A percentile compares a stretch with the other conserved stretches of the same genome.
phyloP scores from a whole-genome alignment of 35 echinoderm and acorn worm species.

The Acanthaster planci region DNA sequence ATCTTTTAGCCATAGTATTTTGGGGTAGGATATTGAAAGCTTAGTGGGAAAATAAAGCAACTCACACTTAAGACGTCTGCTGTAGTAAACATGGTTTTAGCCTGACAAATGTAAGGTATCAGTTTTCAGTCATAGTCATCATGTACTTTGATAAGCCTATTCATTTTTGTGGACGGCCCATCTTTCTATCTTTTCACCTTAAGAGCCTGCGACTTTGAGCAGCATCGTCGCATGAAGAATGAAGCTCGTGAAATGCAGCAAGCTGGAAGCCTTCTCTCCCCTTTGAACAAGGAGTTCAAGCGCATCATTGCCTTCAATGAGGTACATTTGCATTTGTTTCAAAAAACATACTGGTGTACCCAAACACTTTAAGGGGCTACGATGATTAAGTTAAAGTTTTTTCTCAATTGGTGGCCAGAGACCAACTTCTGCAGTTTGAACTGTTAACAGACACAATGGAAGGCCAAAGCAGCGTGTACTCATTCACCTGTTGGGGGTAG shows the following conservation, averaged over 20 bases:
- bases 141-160: not conserved
- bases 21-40: too few relatives aligned
- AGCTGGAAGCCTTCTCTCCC: constrained; percentile 28
- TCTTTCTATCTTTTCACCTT: constrained; percentile 2
- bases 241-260: constrained; percentile 41
- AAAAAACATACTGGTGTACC: not conserved
- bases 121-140: not conserved
- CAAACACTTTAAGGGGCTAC: not conserved
- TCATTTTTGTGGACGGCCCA: not conserved
- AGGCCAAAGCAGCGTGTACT: not conserved
- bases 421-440: not conserved
- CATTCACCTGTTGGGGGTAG: too few relatives aligned
- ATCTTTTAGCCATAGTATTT: too few relatives aligned
- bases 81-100: too few relatives aligned
- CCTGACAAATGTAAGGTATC: not conserved
- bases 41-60: too few relatives aligned
- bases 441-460: not conserved
- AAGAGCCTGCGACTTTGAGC: constrained; percentile 70
- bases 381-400: not conserved
- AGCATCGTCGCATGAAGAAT: constrained; percentile 46
- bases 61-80: too few relatives aligned
- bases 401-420: not conserved
- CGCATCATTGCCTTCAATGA: constrained; percentile 28
- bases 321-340: not conserved
- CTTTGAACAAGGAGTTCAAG: constrained; percentile 75